Evolutionary conservation across 1,140 invertebrate species (phyloP).

Genomic region (Colletes latitarsis): DNA sequence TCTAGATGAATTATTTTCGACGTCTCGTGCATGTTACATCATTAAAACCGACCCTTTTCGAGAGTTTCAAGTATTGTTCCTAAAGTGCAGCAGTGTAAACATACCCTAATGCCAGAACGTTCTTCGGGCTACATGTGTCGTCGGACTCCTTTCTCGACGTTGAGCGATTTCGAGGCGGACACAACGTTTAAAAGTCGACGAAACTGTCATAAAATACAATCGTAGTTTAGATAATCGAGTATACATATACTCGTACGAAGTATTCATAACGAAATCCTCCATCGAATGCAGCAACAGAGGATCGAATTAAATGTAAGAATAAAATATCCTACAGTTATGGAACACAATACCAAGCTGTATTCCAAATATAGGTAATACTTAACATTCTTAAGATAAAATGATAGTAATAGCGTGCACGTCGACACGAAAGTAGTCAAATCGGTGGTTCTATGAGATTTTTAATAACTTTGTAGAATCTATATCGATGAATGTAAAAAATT

Average conservation of each 20-base stretch:
- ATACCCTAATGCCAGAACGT: slow-evolving; percentile 16
- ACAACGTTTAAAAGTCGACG: background rate
- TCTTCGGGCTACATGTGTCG: background rate
- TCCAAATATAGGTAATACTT: background rate
- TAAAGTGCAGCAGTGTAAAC: background rate
- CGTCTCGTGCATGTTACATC: no score
- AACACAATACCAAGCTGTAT: background rate
- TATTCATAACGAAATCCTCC: background rate
- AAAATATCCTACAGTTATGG: background rate
- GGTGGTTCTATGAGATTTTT: background rate
- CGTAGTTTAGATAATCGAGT: background rate
- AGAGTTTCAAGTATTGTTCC: background rate
- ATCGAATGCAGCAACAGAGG: background rate
- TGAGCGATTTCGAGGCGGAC: background rate
- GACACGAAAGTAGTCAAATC: background rate
- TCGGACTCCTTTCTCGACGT: slow-evolving; percentile 2
- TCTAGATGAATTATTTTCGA: no score
- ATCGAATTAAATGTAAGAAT: background rate
- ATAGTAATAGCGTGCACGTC: background rate
- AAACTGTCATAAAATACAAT: background rate
- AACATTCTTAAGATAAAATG: background rate
- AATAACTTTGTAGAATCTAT: background rate
- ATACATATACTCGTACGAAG: background rate
- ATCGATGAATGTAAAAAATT: no score
- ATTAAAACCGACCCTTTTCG: background rate